These are phyloP conservation scores for Nothocercus julius DNA, from an alignment of 2,113 vertebrate species.

Conservation along the genomic window DNA sequence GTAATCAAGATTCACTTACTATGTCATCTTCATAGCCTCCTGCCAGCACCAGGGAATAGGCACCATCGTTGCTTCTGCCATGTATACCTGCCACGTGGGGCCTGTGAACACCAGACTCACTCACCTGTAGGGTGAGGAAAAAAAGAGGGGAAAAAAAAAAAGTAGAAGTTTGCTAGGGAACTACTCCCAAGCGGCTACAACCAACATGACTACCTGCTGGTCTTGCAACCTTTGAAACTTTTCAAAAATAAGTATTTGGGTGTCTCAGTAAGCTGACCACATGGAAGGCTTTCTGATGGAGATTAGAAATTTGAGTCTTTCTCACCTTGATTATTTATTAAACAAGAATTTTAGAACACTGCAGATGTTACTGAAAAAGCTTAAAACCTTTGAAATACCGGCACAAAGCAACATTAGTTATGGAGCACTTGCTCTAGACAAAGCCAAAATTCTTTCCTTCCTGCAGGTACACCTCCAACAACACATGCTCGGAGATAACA, in stretches of 20 bases:
- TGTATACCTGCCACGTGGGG: slow-evolving; percentile 97
- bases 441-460: slow-evolving; percentile 20
- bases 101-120: slow-evolving; percentile 92
- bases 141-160: background rate
- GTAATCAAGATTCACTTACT: slow-evolving; percentile 72
- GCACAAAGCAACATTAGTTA: slow-evolving; percentile 23
- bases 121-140: slow-evolving; percentile 79
- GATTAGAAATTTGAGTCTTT: background rate
- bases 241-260: fast-evolving
- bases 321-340: background rate
- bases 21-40: slow-evolving; percentile 97
- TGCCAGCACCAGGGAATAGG: slow-evolving; percentile 93
- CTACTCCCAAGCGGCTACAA: background rate
- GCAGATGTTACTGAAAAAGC: background rate
- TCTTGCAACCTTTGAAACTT: background rate
- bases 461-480: background rate
- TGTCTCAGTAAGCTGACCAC: background rate
- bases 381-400: background rate
- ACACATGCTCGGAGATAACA: background rate
- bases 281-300: background rate
- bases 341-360: background rate
- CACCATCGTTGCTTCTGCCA: slow-evolving; percentile 92
- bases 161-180: fast-evolving
- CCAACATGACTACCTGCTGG: fast-evolving
- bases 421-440: slow-evolving; percentile 32